Base-by-base conservation (phyloP, 2,888 invertebrate genomes). In the Pterostichus niger region DNA sequence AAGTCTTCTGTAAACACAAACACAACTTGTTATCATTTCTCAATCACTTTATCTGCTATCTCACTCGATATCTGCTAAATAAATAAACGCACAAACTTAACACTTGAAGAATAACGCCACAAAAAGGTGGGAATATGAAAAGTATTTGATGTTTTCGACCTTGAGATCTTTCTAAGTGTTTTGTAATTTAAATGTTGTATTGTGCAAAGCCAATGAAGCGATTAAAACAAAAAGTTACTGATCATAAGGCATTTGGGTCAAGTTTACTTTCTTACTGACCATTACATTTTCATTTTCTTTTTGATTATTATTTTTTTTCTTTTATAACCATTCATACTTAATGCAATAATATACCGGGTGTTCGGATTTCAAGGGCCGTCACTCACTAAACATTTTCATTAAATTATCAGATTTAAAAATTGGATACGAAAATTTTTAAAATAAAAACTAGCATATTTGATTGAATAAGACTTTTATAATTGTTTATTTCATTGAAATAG, bases 171-270 rank as follows among this genome's bases (percentile, higher is more conserved):
- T 71, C 13, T 17, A 71, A 44, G 40, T 71, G 44, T 71, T 44
- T 44, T 71, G 68, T 71, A 44, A 17, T 71, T 71, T 44, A 44
- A 71, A 71, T 71, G 44, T 17, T 46, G 68, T 44, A 71, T 71
- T 71, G 64, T 64, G 68, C 15, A 71, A 44, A 71, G 6, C 44
- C 44, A 44, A 71, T 71, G 68, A 17, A 71, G 68, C 68, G 44
- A 15, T 64, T 17, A 71, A 44, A 40, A 71, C 40, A 71, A 71
- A 71, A 71, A 71, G 68, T 71, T 44, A 71, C 68, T 71, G 68
- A 44, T 71, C 44, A 71, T 71, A 44, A 71, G 17, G 40, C 68
- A 71, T 71, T 40, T 71, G 15, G 68, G 68, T 71, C 68, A 71
- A 71, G 68, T 71, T 71, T 44, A 71, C 68, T 71, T 44, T 71